Percentiles rank a stretch among this genome's conserved stretches.
Evolutionary conservation across 2,888 invertebrate genomes (phyloP).

Genomic region (Desoria tigrina): DNA sequence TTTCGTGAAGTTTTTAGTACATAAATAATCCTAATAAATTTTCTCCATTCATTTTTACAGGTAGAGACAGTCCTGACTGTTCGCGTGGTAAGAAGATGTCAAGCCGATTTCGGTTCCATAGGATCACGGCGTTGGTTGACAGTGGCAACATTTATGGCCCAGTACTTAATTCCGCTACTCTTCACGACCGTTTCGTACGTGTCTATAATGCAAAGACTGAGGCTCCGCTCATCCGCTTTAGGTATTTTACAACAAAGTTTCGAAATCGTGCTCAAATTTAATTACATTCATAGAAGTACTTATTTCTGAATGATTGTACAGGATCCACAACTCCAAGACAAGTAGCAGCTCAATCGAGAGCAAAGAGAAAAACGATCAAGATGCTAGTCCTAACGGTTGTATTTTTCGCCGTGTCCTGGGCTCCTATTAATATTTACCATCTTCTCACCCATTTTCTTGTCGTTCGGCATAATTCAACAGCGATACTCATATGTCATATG

Average conservation of each 20-base stretch:
- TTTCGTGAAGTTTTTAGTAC: too few species aligned
- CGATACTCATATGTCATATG: constrained; percentile 58
- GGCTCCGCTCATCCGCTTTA: constrained; percentile 43
- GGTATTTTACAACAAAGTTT: constrained; percentile 31
- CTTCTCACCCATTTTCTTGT: constrained; percentile 53
- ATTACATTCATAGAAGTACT: too few species aligned
- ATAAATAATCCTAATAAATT: too few species aligned
- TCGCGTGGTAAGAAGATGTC: constrained; percentile 55
- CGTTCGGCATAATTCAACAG: constrained; percentile 56
- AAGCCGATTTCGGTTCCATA: constrained; percentile 55
- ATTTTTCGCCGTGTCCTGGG: constrained; percentile 59
- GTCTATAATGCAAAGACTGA: constrained; percentile 52
- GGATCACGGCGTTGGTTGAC: constrained; percentile 56
- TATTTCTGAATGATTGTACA: not conserved
- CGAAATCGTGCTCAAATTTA: not conserved
- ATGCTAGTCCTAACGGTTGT: constrained; percentile 58
- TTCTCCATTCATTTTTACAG: constrained; percentile 38
- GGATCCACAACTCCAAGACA: constrained; percentile 58
- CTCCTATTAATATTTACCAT: constrained; percentile 60
- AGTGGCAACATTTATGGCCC: constrained; percentile 56
- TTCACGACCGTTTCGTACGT: constrained; percentile 57
- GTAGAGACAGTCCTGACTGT: constrained; percentile 53
- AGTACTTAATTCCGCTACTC: constrained; percentile 58
- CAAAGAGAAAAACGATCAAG: constrained; percentile 59
- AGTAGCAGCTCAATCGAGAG: constrained; percentile 56